Conservation (phyloP, 2,888 invertebrate species). For the Synanthedon andrenaeformis region DNA sequence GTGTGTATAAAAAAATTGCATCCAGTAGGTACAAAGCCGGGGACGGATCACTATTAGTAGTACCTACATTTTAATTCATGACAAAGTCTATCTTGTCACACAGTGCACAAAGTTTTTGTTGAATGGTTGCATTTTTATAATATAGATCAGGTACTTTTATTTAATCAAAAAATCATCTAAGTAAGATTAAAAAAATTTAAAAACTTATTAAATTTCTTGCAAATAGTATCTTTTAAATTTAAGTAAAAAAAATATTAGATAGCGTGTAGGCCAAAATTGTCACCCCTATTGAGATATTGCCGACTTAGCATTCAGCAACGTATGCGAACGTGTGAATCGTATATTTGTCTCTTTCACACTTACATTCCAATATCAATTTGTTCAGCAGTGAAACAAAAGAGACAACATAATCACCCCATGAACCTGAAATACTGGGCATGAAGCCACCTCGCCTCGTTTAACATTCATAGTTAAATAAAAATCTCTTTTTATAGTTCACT, state of each 20-base stretch:
- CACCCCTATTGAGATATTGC: slow-evolving; percentile 29
- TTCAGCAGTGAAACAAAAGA: slow-evolving; percentile 26
- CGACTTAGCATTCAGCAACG: slow-evolving; percentile 3
- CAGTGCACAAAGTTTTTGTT: too few relatives aligned
- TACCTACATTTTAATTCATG: too few relatives aligned
- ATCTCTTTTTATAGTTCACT: slow-evolving; percentile 3
- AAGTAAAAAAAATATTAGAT: background rate
- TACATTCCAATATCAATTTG: slow-evolving; percentile 33
- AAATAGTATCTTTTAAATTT: too few relatives aligned
- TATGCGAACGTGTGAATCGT: slow-evolving; percentile 28
- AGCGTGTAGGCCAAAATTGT: background rate
- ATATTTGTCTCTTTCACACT: slow-evolving; percentile 41
- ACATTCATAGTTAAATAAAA: slow-evolving; percentile 3
- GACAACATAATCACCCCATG: slow-evolving; percentile 14
- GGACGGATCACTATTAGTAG: too few relatives aligned
- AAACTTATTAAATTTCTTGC: background rate
- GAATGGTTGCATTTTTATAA: too few relatives aligned
- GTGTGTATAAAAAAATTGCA: too few relatives aligned
- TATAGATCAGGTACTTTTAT: too few relatives aligned
- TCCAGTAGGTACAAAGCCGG: too few relatives aligned
- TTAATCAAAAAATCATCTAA: too few relatives aligned
- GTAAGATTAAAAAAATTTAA: too few relatives aligned
- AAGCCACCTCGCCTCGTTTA: slow-evolving; percentile 3
- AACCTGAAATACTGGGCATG: slow-evolving; percentile 19
- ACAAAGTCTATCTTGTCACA: too few relatives aligned